Evolutionary conservation across 1,140 invertebrate species (phyloP), one percentile per base, ranked within the genome.

Genomic region (Listronotus oregonensis): DNA sequence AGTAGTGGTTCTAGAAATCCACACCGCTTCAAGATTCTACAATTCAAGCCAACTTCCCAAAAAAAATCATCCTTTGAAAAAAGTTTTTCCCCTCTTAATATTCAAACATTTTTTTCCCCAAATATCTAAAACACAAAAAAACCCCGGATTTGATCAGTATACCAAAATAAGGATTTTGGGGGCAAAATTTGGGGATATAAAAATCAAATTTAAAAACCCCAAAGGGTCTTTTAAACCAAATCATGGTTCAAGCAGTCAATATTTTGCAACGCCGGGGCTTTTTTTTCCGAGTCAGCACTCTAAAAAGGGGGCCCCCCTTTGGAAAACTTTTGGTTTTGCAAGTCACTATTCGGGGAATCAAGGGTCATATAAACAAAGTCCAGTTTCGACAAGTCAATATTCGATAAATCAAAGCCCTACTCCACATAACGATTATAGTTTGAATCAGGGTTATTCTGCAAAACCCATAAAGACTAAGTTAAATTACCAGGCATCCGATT

Each of bases 31-130:
- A 78, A 44, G 82, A 82, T 73, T 80, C 81, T 10, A 77, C 79
- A 5, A 61, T 85, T 4, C 83, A 84, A 71, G 78, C 84, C 5
- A 83, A 85, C 71, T 70, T 84, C 61, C 84, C 84, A n/a, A n/a
- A 6, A 72, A 80, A 27, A 80, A 77, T 65, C 81, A 85, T 75
- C 83, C 83, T 73, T 82, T 32, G 82, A 83, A 1, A 76, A 79
- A 49, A 76, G 77, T 62, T 76, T 85, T 31, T 84, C 84, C 61
- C 80, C 79, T 61, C 76, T 84, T 3, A 83, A 85, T 67, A 72
- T 85, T 5, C 83, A 78, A 61, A 49, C 71, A 27, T 49, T 80
- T 11, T 51, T 80, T 3, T 60, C n/a, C n/a, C 56, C 17, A 73
- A 74, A 44, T 80, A 80, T 62, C 59, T 78, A 72, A 73, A 46